A percentile compares a stretch with the other conserved stretches of the same genome.
Evolutionary conservation across 1,140 invertebrate species (phyloP).

Genomic region (Tetranychus urticae): DNA sequence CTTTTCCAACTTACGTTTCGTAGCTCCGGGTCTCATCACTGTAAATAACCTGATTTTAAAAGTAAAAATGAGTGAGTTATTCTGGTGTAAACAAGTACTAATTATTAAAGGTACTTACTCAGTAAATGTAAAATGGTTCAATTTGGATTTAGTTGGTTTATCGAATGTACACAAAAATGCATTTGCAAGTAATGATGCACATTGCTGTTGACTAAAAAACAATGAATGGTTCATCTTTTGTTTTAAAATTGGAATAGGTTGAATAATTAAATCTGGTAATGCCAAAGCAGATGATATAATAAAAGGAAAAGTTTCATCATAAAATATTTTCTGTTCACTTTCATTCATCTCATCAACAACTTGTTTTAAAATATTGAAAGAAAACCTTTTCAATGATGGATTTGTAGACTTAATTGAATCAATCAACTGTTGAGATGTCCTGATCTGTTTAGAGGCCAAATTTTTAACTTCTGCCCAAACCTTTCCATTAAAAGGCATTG

Average conservation of each 20-base stretch:
- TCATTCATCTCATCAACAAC: background rate
- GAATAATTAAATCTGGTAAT: slow-evolving; percentile 45
- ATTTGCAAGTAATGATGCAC: slow-evolving; percentile 66
- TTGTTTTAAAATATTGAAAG: background rate
- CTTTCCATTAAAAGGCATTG: background rate
- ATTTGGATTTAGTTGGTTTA: slow-evolving; percentile 35
- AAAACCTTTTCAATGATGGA: background rate
- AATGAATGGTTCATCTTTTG: slow-evolving; percentile 30
- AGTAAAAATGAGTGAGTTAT: slow-evolving; percentile 1
- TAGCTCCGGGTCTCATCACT: slow-evolving; percentile 1
- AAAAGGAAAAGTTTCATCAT: slow-evolving; percentile 21
- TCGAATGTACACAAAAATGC: slow-evolving; percentile 91
- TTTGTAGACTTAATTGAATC: background rate
- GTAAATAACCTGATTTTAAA: slow-evolving; percentile 9
- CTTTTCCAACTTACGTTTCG: slow-evolving; percentile 34
- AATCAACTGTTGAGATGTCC: background rate
- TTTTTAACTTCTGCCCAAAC: background rate
- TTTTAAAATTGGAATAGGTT: slow-evolving; percentile 50
- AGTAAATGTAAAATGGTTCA: slow-evolving; percentile 69
- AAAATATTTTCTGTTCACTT: background rate
- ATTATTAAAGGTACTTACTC: slow-evolving; percentile 36
- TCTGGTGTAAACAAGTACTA: too few relatives aligned
- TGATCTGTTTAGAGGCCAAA: background rate
- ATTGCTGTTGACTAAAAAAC: slow-evolving; percentile 59
- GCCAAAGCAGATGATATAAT: slow-evolving; percentile 50